These are phyloP conservation scores for Megaustenia siamemsis DNA, from an alignment of 2,888 invertebrate genomes.

Conservation along the genomic window DNA sequence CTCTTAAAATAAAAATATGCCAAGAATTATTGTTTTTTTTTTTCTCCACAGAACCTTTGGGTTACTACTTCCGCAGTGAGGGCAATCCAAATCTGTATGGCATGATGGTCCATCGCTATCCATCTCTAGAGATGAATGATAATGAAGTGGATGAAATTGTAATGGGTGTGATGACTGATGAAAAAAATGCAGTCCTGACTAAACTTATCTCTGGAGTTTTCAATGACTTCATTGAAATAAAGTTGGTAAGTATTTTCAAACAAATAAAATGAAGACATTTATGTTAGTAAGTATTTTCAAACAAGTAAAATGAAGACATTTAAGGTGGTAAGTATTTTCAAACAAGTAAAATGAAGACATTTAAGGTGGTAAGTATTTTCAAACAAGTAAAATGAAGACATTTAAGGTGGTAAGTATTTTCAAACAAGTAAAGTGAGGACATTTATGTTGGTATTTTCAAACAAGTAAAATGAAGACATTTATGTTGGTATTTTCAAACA, in stretches of 20 bases:
- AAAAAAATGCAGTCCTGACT: constrained; percentile 73
- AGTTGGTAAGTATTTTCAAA: constrained; percentile 67
- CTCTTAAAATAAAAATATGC: no score
- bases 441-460: no score
- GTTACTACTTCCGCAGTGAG: constrained; percentile 68
- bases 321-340: no score
- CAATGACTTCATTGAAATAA: constrained; percentile 75
- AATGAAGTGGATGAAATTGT: constrained; percentile 71
- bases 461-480: no score
- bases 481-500: no score
- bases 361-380: no score
- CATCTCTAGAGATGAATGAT: constrained; percentile 37
- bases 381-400: no score
- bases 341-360: no score
- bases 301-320: neutral
- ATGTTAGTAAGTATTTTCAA: neutral
- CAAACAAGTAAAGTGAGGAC: no score
- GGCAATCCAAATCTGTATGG: constrained; percentile 63
- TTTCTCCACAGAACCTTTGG: constrained; percentile 67
- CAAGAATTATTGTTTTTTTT: neutral
- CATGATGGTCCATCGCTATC: constrained; percentile 68
- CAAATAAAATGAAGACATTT: no score
- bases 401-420: no score
- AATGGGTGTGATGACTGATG: constrained; percentile 78
- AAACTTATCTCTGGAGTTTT: constrained; percentile 68